A percentile compares a stretch with the other conserved stretches of the same genome.
phyloP scores from a whole-genome alignment of 1,140 invertebrate species.

The Brachionus calyciflorus region DNA sequence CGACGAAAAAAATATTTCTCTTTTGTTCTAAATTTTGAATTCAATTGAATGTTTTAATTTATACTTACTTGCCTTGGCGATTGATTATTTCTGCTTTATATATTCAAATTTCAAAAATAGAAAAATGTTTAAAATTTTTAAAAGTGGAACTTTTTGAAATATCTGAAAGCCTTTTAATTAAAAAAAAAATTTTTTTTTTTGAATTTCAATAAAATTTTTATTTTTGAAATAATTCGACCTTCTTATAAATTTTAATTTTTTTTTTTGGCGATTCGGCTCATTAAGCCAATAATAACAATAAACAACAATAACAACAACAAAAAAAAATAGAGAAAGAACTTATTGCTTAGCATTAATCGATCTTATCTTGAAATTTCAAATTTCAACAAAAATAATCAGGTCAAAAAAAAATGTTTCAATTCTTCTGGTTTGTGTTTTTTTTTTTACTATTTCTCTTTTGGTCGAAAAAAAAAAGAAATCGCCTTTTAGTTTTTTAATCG shows the following conservation, averaged over 20 bases:
- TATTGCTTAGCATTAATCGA: slow-evolving; percentile 14
- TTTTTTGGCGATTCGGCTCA: slow-evolving; percentile 37
- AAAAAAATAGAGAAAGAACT: too few relatives aligned
- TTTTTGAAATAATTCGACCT: background rate
- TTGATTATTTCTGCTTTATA: slow-evolving; percentile 32
- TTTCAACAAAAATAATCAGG: slow-evolving; percentile 12
- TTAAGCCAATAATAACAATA: slow-evolving; percentile 43
- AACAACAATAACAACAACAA: slow-evolving; percentile 14
- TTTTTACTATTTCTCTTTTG: too few relatives aligned
- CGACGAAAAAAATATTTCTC: slow-evolving; percentile 40
- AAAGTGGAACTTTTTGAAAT: background rate
- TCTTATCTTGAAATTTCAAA: slow-evolving; percentile 37
- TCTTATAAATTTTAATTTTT: background rate
- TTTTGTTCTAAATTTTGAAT: background rate
- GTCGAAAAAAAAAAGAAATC: too few relatives aligned
- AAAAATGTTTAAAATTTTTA: slow-evolving; percentile 22
- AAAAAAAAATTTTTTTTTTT: too few relatives aligned
- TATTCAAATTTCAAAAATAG: background rate
- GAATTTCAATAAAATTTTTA: background rate
- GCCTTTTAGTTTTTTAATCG: background rate
- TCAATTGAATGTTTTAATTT: slow-evolving; percentile 34
- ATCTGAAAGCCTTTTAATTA: slow-evolving; percentile 24
- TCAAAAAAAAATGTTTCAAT: slow-evolving; percentile 37
- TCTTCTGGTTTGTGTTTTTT: slow-evolving; percentile 37
- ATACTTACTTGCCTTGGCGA: background rate